Percentiles rank a stretch among this genome's conserved stretches.
These are phyloP conservation scores for Excalfactoria chinensis DNA, from an alignment of 2,113 vertebrate genomes.

Conservation along the genomic window DNA sequence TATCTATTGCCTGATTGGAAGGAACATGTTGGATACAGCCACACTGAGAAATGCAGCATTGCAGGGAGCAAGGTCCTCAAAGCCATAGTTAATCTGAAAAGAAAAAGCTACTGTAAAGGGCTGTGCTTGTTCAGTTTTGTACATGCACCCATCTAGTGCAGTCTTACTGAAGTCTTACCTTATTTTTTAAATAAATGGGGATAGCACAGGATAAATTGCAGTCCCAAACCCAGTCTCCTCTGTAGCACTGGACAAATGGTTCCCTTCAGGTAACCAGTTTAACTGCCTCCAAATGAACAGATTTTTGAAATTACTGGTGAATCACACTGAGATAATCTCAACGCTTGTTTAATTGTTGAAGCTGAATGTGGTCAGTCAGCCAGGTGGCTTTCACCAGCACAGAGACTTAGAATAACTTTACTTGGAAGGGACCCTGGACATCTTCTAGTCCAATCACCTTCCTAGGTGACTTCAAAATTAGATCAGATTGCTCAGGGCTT, in stretches of 20 bases:
- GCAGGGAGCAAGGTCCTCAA: not conserved
- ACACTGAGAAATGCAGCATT: not conserved
- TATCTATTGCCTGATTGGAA: fast-evolving
- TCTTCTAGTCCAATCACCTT: not conserved
- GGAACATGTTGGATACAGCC: not conserved
- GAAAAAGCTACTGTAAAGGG: not conserved
- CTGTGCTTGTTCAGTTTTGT: not conserved
- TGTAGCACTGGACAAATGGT: not conserved
- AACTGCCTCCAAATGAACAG: not conserved
- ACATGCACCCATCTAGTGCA: not conserved
- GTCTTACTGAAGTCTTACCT: not conserved
- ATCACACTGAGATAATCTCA: not conserved
- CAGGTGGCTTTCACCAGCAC: not conserved
- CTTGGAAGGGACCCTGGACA: not conserved
- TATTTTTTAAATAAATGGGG: not conserved
- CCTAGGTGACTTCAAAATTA: not conserved
- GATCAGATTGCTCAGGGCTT: not conserved
- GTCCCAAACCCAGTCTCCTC: not conserved
- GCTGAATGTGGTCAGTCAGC: not conserved
- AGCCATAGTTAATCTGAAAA: not conserved
- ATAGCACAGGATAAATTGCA: not conserved
- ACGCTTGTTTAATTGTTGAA: not conserved
- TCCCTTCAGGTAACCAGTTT: not conserved
- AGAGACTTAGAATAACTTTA: not conserved
- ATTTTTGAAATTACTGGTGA: not conserved